Percentiles rank a stretch among this genome's conserved stretches.
phyloP scores from a whole-genome alignment of 2,888 invertebrate species.

The Atrina japonica region DNA sequence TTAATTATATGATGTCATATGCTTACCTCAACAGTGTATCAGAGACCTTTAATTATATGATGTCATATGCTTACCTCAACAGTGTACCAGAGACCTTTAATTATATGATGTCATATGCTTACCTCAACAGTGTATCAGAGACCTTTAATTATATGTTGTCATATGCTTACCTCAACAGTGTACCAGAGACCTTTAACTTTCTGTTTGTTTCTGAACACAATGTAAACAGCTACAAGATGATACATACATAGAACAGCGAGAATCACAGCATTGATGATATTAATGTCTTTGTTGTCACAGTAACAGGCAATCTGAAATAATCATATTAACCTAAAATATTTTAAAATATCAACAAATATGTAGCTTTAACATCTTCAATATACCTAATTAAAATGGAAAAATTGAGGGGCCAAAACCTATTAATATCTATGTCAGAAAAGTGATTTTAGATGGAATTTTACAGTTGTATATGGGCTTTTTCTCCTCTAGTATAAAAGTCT shows the following conservation, averaged over 20 bases:
- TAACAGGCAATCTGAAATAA: constrained; percentile 40
- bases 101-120: not conserved
- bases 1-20: too few species aligned
- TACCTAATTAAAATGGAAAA: not conserved
- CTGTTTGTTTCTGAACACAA: constrained; percentile 28
- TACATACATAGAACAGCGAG: constrained; percentile 32
- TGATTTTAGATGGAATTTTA: too few species aligned
- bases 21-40: too few species aligned
- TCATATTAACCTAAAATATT: not conserved
- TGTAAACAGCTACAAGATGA: constrained; percentile 25
- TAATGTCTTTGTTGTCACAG: constrained; percentile 31
- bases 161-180: constrained; percentile 22
- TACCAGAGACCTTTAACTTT: constrained; percentile 32
- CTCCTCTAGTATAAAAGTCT: too few species aligned
- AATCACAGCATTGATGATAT: constrained; percentile 29
- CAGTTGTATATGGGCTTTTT: too few species aligned
- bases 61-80: not conserved
- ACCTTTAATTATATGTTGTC: not conserved
- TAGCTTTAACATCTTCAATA: not conserved
- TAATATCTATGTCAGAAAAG: too few species aligned
- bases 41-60: too few species aligned
- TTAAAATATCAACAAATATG: too few species aligned
- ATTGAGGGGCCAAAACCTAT: too few species aligned
- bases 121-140: not conserved
- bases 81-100: not conserved